Conservation (phyloP, 2,113 vertebrate species). For the Hiodon alosoides region DNA sequence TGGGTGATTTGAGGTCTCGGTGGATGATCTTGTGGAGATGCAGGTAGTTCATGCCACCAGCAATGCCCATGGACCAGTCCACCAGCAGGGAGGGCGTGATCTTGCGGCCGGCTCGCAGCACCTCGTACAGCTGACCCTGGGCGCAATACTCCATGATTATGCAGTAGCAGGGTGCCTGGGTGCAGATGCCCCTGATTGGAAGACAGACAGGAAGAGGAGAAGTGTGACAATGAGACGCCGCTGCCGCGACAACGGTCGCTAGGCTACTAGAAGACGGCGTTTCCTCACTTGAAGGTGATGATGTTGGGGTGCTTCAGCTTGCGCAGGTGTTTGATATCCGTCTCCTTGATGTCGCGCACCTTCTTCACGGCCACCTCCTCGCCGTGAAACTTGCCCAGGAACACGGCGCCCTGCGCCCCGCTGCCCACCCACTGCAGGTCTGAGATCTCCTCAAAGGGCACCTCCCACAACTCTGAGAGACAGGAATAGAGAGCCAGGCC, state of each 20-base stretch:
- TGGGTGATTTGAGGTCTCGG: constrained; percentile 95
- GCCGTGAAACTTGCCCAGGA: constrained; percentile 88
- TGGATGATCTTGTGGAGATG: constrained; percentile 99
- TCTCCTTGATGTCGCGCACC: constrained; percentile 93
- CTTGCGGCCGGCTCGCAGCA: constrained; percentile 88
- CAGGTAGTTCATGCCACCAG: constrained; percentile 97
- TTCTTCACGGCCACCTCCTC: constrained; percentile 97
- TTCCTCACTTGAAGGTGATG: constrained; percentile 93
- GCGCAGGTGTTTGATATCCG: constrained; percentile 92
- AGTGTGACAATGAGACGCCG: neutral
- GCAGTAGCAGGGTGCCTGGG: constrained; percentile 96
- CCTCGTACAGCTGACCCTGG: constrained; percentile 97
- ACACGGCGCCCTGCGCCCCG: constrained; percentile 92
- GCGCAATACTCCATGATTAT: constrained; percentile 99
- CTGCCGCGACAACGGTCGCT: neutral
- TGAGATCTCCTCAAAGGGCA: constrained; percentile 96
- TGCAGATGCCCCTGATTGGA: constrained; percentile 83
- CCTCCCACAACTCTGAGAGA: constrained; percentile 76
- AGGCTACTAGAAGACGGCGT: neutral
- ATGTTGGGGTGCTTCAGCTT: constrained; percentile 98
- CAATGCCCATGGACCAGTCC: constrained; percentile 98
- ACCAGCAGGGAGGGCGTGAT: constrained; percentile 90
- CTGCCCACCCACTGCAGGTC: constrained; percentile 98
- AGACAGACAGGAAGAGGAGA: constrained; percentile 17
- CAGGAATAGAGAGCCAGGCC: neutral